These are phyloP conservation scores for Euproctis similis DNA, from an alignment of 2,888 invertebrate genomes.

Conservation along the genomic window DNA sequence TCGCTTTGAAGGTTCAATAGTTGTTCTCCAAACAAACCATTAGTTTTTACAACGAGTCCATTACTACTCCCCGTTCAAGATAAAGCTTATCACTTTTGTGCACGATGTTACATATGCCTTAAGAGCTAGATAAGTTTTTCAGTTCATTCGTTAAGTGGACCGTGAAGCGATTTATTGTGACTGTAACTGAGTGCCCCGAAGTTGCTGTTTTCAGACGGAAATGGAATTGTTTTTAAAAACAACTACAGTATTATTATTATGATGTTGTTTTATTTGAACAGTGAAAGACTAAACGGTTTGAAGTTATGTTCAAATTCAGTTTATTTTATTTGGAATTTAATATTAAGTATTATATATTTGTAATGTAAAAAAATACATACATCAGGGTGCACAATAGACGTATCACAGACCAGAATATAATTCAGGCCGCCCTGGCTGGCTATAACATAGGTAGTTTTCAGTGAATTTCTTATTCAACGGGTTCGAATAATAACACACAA, in stretches of 20 bases:
- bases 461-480: no score
- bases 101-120: constrained; percentile 20
- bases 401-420: no score
- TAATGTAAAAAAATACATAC: no score
- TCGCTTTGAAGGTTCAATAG: no score
- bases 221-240: constrained; percentile 23
- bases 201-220: constrained; percentile 46
- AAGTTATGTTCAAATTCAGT: neutral
- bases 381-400: no score
- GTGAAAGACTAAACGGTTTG: neutral
- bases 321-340: no score
- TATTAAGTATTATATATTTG: no score
- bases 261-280: neutral
- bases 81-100: constrained; percentile 11
- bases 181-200: constrained; percentile 35
- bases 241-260: no score
- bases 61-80: neutral
- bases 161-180: constrained; percentile 60
- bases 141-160: constrained; percentile 70
- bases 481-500: no score
- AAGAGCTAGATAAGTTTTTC: constrained; percentile 65
- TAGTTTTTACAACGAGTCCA: neutral
- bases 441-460: no score
- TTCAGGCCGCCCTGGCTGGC: no score
- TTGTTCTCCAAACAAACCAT: neutral